Evolutionary conservation across 2,113 vertebrate genomes (phyloP).

Genomic region (Alethe castanea): DNA sequence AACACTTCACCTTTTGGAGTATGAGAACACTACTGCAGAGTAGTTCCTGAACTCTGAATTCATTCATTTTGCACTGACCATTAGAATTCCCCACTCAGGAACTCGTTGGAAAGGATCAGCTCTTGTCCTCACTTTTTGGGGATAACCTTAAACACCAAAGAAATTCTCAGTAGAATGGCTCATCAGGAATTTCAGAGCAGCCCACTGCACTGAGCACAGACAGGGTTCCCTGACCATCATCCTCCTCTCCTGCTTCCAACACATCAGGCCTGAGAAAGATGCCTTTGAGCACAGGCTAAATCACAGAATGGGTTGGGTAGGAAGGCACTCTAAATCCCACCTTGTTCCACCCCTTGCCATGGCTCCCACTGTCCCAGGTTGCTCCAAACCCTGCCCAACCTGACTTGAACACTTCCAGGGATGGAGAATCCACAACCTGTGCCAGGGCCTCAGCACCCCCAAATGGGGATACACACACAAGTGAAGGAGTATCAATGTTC

Average conservation of each 20-base stretch:
- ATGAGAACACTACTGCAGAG: background rate
- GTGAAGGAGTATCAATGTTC: background rate
- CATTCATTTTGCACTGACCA: background rate
- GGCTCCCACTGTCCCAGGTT: background rate
- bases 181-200: background rate
- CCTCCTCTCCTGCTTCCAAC: background rate
- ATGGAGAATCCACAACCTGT: background rate
- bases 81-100: background rate
- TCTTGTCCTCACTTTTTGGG: background rate
- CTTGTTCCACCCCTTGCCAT: background rate
- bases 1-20: background rate
- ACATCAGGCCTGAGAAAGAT: rapidly evolving
- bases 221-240: background rate
- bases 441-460: background rate
- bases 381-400: background rate
- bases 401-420: background rate
- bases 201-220: background rate
- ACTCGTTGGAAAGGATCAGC: background rate
- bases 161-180: background rate
- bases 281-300: background rate
- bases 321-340: background rate
- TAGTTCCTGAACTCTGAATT: background rate
- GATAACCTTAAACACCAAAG: background rate
- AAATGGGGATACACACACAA: rapidly evolving
- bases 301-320: background rate